A percentile compares a stretch with the other conserved stretches of the same genome.
Evolutionary conservation across 2,888 invertebrate species (phyloP).

Genomic region (Mantis religiosa): DNA sequence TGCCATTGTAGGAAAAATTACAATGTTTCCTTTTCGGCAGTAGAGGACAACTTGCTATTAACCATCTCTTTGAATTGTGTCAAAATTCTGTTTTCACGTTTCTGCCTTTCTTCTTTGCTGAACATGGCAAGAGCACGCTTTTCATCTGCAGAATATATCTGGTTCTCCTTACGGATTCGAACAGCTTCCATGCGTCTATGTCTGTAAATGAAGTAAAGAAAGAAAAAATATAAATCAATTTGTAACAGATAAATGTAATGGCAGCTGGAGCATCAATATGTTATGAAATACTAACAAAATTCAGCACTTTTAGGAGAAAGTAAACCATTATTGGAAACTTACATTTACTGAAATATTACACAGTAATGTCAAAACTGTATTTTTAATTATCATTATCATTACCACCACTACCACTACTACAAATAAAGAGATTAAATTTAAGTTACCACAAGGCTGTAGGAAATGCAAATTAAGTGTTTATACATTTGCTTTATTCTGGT

Average conservation of each 20-base stretch:
- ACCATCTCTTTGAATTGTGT: slow-evolving; percentile 92
- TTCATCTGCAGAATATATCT: slow-evolving; percentile 98
- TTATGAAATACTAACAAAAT: no score
- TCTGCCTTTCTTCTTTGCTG: slow-evolving; percentile 94
- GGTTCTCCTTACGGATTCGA: slow-evolving; percentile 97
- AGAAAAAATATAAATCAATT: background rate
- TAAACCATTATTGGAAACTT: no score
- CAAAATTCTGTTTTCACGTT: slow-evolving; percentile 91
- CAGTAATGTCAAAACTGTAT: no score
- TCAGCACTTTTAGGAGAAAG: no score
- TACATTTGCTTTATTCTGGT: no score
- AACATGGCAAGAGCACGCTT: slow-evolving; percentile 97
- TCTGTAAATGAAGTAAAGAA: slow-evolving; percentile 43
- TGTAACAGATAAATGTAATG: background rate
- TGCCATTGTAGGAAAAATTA: background rate
- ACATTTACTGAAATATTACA: no score
- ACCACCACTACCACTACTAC: no score
- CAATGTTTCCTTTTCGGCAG: slow-evolving; percentile 46
- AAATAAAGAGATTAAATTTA: no score
- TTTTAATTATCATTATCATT: no score
- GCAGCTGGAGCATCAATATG: no score
- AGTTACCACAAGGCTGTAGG: no score
- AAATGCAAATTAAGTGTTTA: no score
- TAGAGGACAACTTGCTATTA: slow-evolving; percentile 58
- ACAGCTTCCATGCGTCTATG: slow-evolving; percentile 99